Evolutionary conservation across 2,888 invertebrate species (phyloP).

Genomic region (Trypoxylon attenuatum): DNA sequence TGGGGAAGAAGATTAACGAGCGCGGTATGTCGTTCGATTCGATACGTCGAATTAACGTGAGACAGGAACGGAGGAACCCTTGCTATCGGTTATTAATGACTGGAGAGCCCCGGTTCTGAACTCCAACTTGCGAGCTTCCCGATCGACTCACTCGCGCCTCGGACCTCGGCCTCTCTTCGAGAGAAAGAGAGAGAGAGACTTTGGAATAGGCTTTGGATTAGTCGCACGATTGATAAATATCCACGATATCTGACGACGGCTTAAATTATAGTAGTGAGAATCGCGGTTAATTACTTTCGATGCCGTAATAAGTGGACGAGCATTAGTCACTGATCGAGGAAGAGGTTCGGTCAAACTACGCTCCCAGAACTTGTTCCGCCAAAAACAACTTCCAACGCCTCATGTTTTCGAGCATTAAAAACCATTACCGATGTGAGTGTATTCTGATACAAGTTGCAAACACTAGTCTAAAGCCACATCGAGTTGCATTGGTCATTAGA

Average conservation of each 20-base stretch:
- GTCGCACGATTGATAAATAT: conserved; percentile 38
- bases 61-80: conserved; percentile 45
- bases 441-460: no score
- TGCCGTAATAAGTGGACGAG: conserved; percentile 8
- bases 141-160: no score
- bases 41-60: conserved; percentile 66
- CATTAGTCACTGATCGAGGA: not conserved
- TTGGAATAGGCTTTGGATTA: conserved; percentile 39
- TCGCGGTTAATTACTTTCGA: conserved; percentile 34
- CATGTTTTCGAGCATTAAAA: no score
- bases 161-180: no score
- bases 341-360: no score
- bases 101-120: conserved; percentile 28
- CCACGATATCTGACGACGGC: conserved; percentile 22
- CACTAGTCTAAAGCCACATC: no score
- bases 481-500: no score
- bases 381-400: no score
- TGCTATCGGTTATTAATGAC: conserved; percentile 65
- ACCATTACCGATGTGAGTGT: no score
- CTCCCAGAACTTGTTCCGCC: no score
- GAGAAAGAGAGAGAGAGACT: no score
- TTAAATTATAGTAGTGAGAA: conserved; percentile 23
- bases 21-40: conserved; percentile 66
- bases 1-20: conserved; percentile 61
- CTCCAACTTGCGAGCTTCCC: not conserved